phyloP scores from a whole-genome alignment of 2,888 invertebrate species.

The Rhopalosiphum nymphaeae region DNA sequence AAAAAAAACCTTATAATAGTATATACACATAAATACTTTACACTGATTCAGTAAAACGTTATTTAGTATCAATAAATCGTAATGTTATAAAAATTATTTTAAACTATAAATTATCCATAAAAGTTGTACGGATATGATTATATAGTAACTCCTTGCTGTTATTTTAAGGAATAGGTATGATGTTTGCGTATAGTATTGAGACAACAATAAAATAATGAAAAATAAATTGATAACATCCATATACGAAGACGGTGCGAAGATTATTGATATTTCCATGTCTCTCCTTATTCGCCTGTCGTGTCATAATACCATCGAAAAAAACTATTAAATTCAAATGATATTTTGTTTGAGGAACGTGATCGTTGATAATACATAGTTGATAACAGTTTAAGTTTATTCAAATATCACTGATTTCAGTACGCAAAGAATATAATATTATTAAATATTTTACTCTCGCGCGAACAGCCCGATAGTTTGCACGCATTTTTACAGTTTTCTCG shows the following conservation, averaged over 20 bases:
- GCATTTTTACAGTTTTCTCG: too few relatives aligned
- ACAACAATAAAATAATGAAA: not conserved
- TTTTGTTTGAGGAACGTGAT: not conserved
- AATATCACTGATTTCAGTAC: too few relatives aligned
- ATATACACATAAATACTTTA: not conserved
- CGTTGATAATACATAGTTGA: not conserved
- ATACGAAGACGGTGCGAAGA: not conserved
- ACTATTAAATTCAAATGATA: not conserved
- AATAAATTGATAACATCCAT: not conserved
- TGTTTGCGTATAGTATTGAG: not conserved
- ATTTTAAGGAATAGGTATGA: not conserved
- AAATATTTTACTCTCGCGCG: too few relatives aligned
- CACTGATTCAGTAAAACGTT: too few relatives aligned
- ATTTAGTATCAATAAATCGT: slow-evolving; percentile 8
- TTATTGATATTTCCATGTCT: not conserved
- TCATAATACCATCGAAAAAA: not conserved
- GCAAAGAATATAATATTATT: too few relatives aligned
- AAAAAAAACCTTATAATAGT: not conserved
- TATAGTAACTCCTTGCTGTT: not conserved
- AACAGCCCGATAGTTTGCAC: too few relatives aligned
- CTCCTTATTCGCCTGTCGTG: not conserved
- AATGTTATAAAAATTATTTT: not conserved
- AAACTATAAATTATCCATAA: slow-evolving; percentile 28
- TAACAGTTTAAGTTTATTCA: too few relatives aligned
- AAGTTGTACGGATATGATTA: not conserved